A percentile compares a stretch with the other conserved stretches of the same genome.
phyloP scores from a whole-genome alignment of 1,140 invertebrate species.

The Yoshiicerus persimilis region DNA sequence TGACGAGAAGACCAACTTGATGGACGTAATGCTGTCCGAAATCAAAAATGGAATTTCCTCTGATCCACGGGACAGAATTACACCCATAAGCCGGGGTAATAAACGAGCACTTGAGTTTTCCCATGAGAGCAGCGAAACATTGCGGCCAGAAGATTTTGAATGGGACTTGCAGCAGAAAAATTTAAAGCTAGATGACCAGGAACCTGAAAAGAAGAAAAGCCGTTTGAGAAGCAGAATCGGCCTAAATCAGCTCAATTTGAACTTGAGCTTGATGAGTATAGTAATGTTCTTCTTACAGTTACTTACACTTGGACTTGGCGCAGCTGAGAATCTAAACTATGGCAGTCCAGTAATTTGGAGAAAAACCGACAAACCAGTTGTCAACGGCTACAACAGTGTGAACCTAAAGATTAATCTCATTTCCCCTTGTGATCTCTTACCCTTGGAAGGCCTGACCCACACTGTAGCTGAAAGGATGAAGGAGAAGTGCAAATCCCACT shows the following conservation, averaged over 20 bases:
- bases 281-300: background rate
- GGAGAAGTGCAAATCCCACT: conserved; percentile 23
- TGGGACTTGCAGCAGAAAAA: too few relatives aligned
- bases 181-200: too few relatives aligned
- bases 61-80: too few relatives aligned
- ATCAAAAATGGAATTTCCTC: background rate
- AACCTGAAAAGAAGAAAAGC: too few relatives aligned
- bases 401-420: conserved; percentile 28
- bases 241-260: too few relatives aligned
- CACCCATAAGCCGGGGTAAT: too few relatives aligned
- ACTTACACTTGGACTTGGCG: background rate
- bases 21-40: too few relatives aligned
- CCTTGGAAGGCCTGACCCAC: background rate
- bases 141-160: too few relatives aligned
- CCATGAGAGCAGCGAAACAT: too few relatives aligned
- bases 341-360: conserved; percentile 28
- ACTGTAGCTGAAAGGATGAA: background rate
- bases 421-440: conserved; percentile 26
- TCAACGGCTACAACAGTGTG: background rate
- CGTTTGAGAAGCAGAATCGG: too few relatives aligned
- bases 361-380: background rate
- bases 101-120: too few relatives aligned
- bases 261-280: too few relatives aligned
- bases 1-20: background rate
- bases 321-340: background rate